These are phyloP conservation scores for Tokudaia tokunoshimensis DNA, from an alignment of 2,797 vertebrate genomes.

Conservation along the genomic window DNA sequence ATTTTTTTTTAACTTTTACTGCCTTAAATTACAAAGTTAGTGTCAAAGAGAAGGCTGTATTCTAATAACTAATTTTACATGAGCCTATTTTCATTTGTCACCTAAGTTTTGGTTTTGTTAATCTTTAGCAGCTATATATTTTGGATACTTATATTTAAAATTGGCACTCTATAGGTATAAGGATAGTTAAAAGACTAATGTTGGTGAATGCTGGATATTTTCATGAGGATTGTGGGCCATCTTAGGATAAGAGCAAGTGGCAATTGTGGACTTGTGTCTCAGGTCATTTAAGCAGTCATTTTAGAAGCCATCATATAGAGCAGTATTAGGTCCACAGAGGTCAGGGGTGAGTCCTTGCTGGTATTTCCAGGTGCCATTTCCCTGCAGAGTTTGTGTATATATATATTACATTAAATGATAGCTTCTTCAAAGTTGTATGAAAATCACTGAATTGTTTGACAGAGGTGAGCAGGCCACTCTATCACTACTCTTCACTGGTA, in stretches of 20 bases:
- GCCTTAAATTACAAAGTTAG: constrained; percentile 30
- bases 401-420: constrained; percentile 1
- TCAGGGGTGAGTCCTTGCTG: background rate
- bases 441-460: constrained; percentile 16
- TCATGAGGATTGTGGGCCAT: background rate
- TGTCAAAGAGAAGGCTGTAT: background rate
- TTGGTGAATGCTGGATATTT: background rate
- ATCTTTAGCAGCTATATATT: background rate
- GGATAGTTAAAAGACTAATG: background rate
- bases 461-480: constrained; percentile 2
- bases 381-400: background rate
- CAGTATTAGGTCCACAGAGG: background rate
- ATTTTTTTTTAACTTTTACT: background rate
- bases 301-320: background rate
- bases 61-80: constrained; percentile 7
- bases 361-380: background rate
- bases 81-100: background rate
- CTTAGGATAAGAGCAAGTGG: background rate
- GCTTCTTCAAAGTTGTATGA: constrained; percentile 10
- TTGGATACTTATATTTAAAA: constrained; percentile 33
- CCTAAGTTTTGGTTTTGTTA: background rate
- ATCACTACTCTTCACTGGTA: background rate
- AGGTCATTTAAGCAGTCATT: constrained; percentile 3
- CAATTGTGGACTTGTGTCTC: background rate
- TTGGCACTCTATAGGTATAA: background rate